Percentiles rank a stretch among this genome's conserved stretches.
phyloP scores from a whole-genome alignment of 2,113 vertebrate species.

The Mola mola region DNA sequence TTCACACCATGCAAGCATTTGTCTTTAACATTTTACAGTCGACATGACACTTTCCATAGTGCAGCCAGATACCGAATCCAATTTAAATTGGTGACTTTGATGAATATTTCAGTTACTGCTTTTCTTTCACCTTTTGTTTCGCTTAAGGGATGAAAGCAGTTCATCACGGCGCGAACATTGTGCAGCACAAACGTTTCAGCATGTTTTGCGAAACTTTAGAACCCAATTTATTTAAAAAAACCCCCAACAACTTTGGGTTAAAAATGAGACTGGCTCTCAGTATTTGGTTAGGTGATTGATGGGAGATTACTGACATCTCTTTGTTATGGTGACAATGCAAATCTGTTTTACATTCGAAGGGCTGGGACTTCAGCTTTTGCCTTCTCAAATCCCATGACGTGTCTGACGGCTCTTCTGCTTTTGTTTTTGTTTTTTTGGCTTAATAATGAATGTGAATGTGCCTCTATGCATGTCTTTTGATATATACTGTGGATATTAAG shows the following conservation, averaged over 20 bases:
- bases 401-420: conserved; percentile 62
- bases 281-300: conserved; percentile 34
- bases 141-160: conserved; percentile 28
- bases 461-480: conserved; percentile 74
- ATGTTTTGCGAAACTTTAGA: conserved; percentile 7
- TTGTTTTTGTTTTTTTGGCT: conserved; percentile 48
- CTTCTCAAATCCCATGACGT: conserved; percentile 69
- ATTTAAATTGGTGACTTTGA: conserved; percentile 14
- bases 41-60: conserved; percentile 10
- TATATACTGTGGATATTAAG: conserved; percentile 66
- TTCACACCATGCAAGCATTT: conserved; percentile 27
- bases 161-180: conserved; percentile 12
- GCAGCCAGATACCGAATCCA: conserved; percentile 15
- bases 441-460: conserved; percentile 69
- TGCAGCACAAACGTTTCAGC: conserved; percentile 24
- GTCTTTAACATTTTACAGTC: conserved; percentile 7
- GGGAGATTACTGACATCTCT: conserved; percentile 56
- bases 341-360: conserved; percentile 69
- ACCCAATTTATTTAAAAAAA: neutral
- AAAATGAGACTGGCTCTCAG: conserved; percentile 57
- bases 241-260: neutral
- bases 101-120: neutral
- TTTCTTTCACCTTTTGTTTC: conserved; percentile 11
- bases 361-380: conserved; percentile 73
- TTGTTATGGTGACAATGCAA: conserved; percentile 46